phyloP scores from a whole-genome alignment of 1,140 invertebrate genomes.

The Pseudomyrmex flavicornis region DNA sequence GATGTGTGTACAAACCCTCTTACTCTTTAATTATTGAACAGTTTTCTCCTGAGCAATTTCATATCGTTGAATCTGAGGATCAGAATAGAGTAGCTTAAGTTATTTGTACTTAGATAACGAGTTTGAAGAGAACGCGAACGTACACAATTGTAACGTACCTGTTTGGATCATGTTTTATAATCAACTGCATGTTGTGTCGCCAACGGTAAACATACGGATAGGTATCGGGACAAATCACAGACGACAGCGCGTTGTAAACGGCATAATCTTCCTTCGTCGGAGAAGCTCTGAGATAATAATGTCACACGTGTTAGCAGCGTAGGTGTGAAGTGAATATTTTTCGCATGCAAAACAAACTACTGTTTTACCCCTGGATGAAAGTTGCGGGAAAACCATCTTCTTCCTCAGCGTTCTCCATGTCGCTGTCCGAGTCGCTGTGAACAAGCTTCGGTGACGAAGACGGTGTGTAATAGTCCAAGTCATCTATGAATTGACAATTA shows the following conservation, averaged over 20 bases:
- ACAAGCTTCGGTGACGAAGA: constrained; percentile 81
- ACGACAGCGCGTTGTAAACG: constrained; percentile 88
- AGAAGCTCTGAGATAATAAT: constrained; percentile 54
- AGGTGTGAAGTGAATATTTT: constrained; percentile 32
- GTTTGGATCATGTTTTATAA: constrained; percentile 72
- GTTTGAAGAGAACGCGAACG: neutral
- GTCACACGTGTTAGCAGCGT: constrained; percentile 22
- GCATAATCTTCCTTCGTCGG: constrained; percentile 89
- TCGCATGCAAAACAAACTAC: neutral
- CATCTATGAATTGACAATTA: constrained; percentile 42
- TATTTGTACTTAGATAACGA: neutral
- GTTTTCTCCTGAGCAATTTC: constrained; percentile 48
- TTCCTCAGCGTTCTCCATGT: constrained; percentile 84
- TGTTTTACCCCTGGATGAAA: constrained; percentile 85
- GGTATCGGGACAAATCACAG: constrained; percentile 84
- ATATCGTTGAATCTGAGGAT: constrained; percentile 50
- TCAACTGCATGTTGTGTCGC: constrained; percentile 85
- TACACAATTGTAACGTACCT: constrained; percentile 60
- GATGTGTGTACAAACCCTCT: neutral
- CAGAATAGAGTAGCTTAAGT: constrained; percentile 1
- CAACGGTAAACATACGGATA: constrained; percentile 90
- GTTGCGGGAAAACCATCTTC: constrained; percentile 77
- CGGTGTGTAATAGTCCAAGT: constrained; percentile 82
- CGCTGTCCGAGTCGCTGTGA: constrained; percentile 76
- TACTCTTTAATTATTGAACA: constrained; percentile 52